Evolutionary conservation across 2,888 invertebrate species (phyloP).

Genomic region (Pelosia muscerda): DNA sequence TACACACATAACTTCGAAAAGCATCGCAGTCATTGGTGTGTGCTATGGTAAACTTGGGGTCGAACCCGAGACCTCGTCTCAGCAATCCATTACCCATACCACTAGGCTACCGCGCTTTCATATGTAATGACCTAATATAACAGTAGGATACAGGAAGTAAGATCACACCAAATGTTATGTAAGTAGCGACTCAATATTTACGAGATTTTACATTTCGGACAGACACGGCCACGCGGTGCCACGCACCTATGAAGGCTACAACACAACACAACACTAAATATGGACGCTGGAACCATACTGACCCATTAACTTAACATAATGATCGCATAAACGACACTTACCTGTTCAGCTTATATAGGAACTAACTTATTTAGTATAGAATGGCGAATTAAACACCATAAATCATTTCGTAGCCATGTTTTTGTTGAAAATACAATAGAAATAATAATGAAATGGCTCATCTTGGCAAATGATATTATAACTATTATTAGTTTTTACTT

Average conservation of each 20-base stretch:
- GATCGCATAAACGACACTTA: conserved; percentile 20
- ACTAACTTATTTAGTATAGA: conserved; percentile 36
- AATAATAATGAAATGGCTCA: not conserved
- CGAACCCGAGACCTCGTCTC: no score
- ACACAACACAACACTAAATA: conserved; percentile 32
- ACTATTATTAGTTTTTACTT: not conserved
- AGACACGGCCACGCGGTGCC: conserved; percentile 24
- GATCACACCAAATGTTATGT: not conserved
- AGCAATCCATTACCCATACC: no score
- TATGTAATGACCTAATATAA: no score
- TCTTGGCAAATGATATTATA: not conserved
- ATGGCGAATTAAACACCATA: conserved; percentile 20
- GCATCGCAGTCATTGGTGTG: no score
- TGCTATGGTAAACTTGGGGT: no score
- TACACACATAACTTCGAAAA: no score
- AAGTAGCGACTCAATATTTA: not conserved
- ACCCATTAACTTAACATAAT: conserved; percentile 46
- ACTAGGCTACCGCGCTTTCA: no score
- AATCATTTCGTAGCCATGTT: conserved; percentile 11
- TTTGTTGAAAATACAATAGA: not conserved
- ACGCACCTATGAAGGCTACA: conserved; percentile 36
- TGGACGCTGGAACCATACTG: conserved; percentile 26
- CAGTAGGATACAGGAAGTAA: not conserved
- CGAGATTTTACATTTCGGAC: not conserved
- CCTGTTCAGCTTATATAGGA: conserved; percentile 26